phyloP scores from a whole-genome alignment of 53 echinoderm and acorn worm species.

The Paracentrotus lividus region DNA sequence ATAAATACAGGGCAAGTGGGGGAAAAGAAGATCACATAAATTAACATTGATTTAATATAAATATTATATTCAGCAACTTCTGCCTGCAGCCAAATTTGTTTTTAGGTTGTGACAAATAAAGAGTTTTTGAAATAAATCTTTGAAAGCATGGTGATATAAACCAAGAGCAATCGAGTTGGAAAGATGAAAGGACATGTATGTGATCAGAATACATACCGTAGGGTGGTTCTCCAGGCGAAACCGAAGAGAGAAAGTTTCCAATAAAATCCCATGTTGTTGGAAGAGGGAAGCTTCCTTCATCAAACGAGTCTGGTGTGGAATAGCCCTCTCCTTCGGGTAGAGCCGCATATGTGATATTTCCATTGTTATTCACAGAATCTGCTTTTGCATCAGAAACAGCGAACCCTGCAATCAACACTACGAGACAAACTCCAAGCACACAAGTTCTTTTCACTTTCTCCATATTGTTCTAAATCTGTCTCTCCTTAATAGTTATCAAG shows the following conservation, averaged over 20 bases:
- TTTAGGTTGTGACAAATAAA: too few relatives aligned
- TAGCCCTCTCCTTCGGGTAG: conserved; percentile 79
- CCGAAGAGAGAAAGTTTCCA: conserved; percentile 82
- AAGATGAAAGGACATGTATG: too few relatives aligned
- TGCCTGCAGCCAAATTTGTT: too few relatives aligned
- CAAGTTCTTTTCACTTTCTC: conserved; percentile 26
- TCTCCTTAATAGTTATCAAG: neutral
- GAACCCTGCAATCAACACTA: neutral
- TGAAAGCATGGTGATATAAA: too few relatives aligned
- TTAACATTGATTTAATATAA: too few relatives aligned
- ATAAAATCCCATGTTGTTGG: conserved; percentile 89
- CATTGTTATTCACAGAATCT: conserved; percentile 63
- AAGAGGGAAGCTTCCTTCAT: conserved; percentile 80
- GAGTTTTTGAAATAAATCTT: too few relatives aligned
- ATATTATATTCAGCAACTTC: too few relatives aligned
- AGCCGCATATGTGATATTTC: conserved; percentile 71
- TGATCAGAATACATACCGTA: conserved; percentile 97
- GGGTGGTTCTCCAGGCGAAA: conserved; percentile 89
- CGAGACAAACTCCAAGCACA: neutral
- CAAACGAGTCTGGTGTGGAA: conserved; percentile 63
- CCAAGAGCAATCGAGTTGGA: too few relatives aligned
- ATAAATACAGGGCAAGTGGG: too few relatives aligned
- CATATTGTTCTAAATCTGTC: neutral
- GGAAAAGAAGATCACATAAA: too few relatives aligned
- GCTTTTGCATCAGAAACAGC: too few relatives aligned